Evolutionary conservation across 2,888 invertebrate genomes (phyloP).

Genomic region (Phasia obesa): DNA sequence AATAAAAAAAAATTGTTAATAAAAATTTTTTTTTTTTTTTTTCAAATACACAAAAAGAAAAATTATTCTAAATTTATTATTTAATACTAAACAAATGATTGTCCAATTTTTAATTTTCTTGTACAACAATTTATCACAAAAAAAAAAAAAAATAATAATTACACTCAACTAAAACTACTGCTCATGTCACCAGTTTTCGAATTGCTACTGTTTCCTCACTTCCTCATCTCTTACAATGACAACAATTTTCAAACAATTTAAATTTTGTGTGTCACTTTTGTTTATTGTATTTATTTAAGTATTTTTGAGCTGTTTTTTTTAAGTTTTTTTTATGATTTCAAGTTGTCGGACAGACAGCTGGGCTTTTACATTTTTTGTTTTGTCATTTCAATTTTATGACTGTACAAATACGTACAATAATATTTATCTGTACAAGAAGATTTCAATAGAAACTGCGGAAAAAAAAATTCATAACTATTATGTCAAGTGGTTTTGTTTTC

Average conservation of each 20-base stretch:
- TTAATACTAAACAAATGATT: too few species aligned
- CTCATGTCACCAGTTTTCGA: neutral
- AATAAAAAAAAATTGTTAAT: constrained; percentile 10
- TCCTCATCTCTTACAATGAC: neutral
- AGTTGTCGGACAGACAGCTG: constrained; percentile 20
- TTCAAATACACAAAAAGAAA: too few species aligned
- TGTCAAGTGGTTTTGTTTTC: constrained; percentile 30
- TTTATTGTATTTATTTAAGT: constrained; percentile 19
- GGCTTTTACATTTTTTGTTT: neutral
- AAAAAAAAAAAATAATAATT: too few species aligned
- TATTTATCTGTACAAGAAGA: neutral
- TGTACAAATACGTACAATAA: constrained; percentile 14
- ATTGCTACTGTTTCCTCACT: too few species aligned
- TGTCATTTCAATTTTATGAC: constrained; percentile 11
- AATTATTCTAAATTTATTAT: too few species aligned
- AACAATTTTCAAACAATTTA: constrained; percentile 17
- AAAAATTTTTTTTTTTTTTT: too few species aligned
- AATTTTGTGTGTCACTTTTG: constrained; percentile 8
- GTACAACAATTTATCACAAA: too few species aligned
- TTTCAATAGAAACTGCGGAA: neutral
- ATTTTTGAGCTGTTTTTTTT: neutral
- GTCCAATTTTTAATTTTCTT: too few species aligned
- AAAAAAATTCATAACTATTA: constrained; percentile 6
- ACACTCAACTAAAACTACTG: neutral
- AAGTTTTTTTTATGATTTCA: constrained; percentile 29